A percentile compares a stretch with the other conserved stretches of the same genome.
phyloP scores from a whole-genome alignment of 2,888 invertebrate genomes.

The Micoletzkya japonica region DNA sequence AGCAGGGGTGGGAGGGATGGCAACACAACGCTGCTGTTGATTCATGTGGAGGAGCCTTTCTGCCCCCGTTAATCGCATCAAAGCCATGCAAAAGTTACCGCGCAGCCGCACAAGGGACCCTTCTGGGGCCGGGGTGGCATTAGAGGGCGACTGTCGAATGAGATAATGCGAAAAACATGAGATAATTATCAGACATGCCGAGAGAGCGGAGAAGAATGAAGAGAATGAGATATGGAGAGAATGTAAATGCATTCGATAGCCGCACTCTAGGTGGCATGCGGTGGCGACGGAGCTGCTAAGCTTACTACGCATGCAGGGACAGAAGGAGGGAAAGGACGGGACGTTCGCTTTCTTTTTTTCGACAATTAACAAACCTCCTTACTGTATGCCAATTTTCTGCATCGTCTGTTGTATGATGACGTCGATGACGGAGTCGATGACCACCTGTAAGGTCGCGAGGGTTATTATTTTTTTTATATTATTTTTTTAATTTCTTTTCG shows the following conservation, averaged over 20 bases:
- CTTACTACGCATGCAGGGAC: not conserved
- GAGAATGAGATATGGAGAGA: not conserved
- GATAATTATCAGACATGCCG: not conserved
- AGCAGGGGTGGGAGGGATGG: too few relatives aligned
- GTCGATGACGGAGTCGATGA: conserved; percentile 50
- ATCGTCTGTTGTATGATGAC: conserved; percentile 52
- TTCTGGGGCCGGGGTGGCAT: too few relatives aligned
- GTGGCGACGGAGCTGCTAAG: not conserved
- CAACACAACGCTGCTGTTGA: too few relatives aligned
- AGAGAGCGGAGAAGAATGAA: not conserved
- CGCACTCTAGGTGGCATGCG: not conserved
- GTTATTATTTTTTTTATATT: not conserved
- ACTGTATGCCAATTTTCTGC: conserved; percentile 52
- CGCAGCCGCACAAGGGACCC: too few relatives aligned
- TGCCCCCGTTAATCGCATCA: too few relatives aligned
- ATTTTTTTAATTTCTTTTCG: not conserved
- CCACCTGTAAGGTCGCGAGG: conserved; percentile 37
- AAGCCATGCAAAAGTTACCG: too few relatives aligned
- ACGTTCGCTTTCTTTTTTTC: not conserved
- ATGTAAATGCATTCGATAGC: too few relatives aligned
- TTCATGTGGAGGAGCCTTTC: too few relatives aligned
- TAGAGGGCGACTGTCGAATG: too few relatives aligned
- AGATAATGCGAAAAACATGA: not conserved
- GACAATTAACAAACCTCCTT: conserved; percentile 1
- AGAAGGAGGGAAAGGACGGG: not conserved